A percentile compares a stretch with the other conserved stretches of the same genome.
Conservation (phyloP, 2,888 invertebrate species). For the Drosophila tanythrix region DNA sequence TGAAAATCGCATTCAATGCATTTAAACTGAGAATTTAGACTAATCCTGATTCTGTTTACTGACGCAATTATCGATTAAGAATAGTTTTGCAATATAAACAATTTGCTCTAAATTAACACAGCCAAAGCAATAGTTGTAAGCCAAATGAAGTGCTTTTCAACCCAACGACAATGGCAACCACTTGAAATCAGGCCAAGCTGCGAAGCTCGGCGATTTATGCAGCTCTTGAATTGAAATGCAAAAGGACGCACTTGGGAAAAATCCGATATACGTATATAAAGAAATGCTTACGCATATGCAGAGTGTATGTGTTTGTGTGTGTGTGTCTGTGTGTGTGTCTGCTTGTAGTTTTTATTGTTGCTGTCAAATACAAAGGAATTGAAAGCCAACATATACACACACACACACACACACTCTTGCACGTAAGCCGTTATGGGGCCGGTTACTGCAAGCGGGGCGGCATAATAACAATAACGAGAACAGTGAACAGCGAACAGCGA, state of each 20-base stretch:
- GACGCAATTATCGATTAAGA: not conserved
- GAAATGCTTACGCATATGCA: conserved; percentile 67
- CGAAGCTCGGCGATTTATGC: conserved; percentile 44
- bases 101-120: not conserved
- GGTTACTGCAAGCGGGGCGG: conserved; percentile 35
- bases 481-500: conserved; percentile 49
- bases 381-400: conserved; percentile 36
- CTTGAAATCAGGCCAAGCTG: conserved; percentile 61
- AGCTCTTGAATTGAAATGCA: conserved; percentile 55
- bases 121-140: not conserved
- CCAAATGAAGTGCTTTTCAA: conserved; percentile 18
- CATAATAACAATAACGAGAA: conserved; percentile 74
- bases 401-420: conserved; percentile 27
- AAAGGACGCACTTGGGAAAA: conserved; percentile 45
- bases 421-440: conserved; percentile 30
- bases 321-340: conserved; percentile 23
- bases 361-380: conserved; percentile 72
- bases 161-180: conserved; percentile 10
- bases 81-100: not conserved
- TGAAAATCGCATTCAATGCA: not conserved
- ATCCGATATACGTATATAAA: conserved; percentile 71
- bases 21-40: not conserved
- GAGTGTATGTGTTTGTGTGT: conserved; percentile 18
- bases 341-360: conserved; percentile 59
- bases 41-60: not conserved